Evolutionary conservation across 1,140 invertebrate genomes (phyloP), one percentile per base, ranked within the genome.

Genomic region (Drosophila obscura): DNA sequence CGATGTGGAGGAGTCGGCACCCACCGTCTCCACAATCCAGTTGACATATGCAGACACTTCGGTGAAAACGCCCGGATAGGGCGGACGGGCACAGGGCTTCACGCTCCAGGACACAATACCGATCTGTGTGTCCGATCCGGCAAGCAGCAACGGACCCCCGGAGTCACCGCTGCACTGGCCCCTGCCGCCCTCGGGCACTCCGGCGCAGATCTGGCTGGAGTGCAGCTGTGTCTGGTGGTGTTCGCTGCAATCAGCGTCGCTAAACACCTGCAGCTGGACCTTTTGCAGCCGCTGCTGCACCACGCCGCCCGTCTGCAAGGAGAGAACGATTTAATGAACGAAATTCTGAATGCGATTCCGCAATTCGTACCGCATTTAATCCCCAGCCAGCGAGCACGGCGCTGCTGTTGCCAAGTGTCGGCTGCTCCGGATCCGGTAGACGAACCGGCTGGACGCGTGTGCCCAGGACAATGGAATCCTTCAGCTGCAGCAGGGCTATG

Each of bases 101-200:
- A 81, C 67, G 49, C 92, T 92, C 92, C 92, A 93, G 2, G 92
- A 92, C 26, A 93, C 92, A n/a, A 93, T 92, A 0, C 92, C 92
- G 13, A 91, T 77, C 59, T 93, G 92, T n/a, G 77, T 82, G 35
- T 83, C 80, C 9, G 7, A 31, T 6, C 75, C 80, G 11, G 76
- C 58, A 0, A 92, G 58, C 2, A 92, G 49, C 11, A 93, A 63
- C 8, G 92, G 92, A 13, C 92, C 92, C 26, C 92, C 92, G 0
- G 92, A 93, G 63, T 92, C 92, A 19, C 92, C 92, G 56, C 90
- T 93, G 71, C 92, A 93, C 65, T 93, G 92, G 8, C 92, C 92
- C 60, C 87, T 91, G 8, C 92, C 90, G 9, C 92, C 92, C 53
- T 90, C 90, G 13, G 77, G 73, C 39, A 91, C 64, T 2, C 92